Base-by-base conservation (phyloP, 2,888 invertebrate species). In the Syrista parreyssii region DNA sequence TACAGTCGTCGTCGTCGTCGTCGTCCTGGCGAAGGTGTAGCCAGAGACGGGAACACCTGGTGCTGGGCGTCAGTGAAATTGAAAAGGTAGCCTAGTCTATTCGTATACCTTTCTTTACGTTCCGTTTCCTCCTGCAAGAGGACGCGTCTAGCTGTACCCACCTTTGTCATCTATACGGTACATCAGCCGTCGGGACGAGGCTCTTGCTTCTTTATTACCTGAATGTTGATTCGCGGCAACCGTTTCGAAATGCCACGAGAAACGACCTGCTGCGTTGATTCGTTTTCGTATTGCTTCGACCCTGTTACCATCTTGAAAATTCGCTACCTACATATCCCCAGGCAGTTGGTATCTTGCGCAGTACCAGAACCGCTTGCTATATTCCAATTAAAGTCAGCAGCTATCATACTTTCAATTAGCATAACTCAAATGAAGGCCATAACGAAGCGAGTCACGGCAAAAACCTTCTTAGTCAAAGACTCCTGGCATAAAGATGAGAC, bases 341-440 rank as follows among this genome's bases (percentile, higher is more conserved):
- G 55, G 55, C 55, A 55, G 23, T 23, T 55, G 55, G 55, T 55
- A 55, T 55, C 55, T 55, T 23, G 23, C 55, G 23, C 55, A 23
- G 23, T 55, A 55, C 23, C 55, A 55, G 55, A 23, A 55, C 73
- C 77, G 74, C 77, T 75, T 76, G 82, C 81, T 80, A 79, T 83
- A 85, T 86, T 86, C 87, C 87, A 89, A 89, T 89, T 89, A 82
- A 82, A 82, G 78, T 72, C 79, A 86, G 85, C 79, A 83, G 84
- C 84, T 86, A 85, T 86, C 85, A 82, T 80, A 83, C 82, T 86
- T 89, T 89, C 88, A 89, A 89, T 89, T 89, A 89, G 86, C 88
- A 89, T 89, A 89, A 89, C 89, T 89, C 89, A 86, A 85, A 83
- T 80, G 84, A 80, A 79, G 79, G 82, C 82, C 81, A 84, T 85